phyloP scores from a whole-genome alignment of 2,113 vertebrate genomes.

The Tyrannus savana region DNA sequence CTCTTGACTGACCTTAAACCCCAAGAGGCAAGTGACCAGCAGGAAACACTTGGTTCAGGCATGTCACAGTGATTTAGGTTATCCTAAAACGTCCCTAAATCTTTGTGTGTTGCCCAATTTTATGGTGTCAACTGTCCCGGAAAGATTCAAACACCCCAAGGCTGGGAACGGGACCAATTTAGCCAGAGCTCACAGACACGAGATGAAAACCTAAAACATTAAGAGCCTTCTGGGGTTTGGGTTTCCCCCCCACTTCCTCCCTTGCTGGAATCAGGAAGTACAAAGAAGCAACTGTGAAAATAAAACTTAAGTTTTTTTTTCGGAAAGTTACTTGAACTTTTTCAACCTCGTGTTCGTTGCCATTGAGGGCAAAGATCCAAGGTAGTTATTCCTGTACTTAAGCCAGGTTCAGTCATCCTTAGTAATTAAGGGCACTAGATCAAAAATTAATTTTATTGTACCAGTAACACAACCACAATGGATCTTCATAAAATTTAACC shows the following conservation, averaged over 20 bases:
- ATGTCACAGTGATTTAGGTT: background rate
- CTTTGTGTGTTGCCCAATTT: background rate
- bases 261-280: background rate
- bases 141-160: background rate
- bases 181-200: background rate
- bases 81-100: background rate
- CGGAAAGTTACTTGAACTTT: constrained; percentile 44
- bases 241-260: constrained; percentile 23
- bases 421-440: constrained; percentile 41
- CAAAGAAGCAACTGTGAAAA: constrained; percentile 39
- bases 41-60: background rate
- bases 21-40: background rate
- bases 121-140: background rate
- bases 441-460: constrained; percentile 47
- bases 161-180: background rate
- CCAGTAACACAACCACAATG: constrained; percentile 22
- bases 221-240: constrained; percentile 37
- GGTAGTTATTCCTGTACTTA: background rate
- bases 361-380: constrained; percentile 21
- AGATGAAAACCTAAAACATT: constrained; percentile 17
- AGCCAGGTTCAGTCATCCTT: constrained; percentile 30
- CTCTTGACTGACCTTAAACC: background rate
- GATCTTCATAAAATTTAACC: constrained; percentile 32
- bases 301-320: constrained; percentile 2
- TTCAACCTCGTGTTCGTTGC: background rate